Percentiles rank a stretch among this genome's conserved stretches.
Evolutionary conservation across 1,140 invertebrate species (phyloP).

Genomic region (Ericerus pela): DNA sequence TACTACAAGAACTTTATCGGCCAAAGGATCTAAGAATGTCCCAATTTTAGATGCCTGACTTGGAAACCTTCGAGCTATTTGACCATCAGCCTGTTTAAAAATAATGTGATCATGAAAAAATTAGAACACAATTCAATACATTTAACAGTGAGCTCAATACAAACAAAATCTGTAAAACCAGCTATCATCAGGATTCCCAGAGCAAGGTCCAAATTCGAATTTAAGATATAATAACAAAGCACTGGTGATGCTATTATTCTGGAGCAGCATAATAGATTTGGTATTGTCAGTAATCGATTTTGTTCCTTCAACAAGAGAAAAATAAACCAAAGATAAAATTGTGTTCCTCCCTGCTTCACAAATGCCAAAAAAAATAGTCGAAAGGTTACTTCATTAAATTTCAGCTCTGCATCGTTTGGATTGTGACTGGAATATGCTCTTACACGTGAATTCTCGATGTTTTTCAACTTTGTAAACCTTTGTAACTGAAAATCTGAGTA

Average conservation of each 20-base stretch:
- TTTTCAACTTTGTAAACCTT: no score
- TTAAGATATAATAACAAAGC: conserved; percentile 63
- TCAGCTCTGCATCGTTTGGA: no score
- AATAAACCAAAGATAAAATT: no score
- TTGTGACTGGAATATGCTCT: no score
- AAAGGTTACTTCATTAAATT: no score
- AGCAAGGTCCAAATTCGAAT: conserved; percentile 55
- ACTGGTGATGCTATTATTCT: conserved; percentile 73
- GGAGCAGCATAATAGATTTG: conserved; percentile 72
- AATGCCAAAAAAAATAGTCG: no score
- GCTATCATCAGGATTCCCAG: conserved; percentile 58
- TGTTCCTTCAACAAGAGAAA: not conserved
- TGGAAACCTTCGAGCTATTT: conserved; percentile 82
- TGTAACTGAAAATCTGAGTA: no score
- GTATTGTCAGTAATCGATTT: conserved; percentile 46
- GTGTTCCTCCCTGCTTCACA: no score
- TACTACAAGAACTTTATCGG: conserved; percentile 82
- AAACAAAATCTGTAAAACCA: conserved; percentile 71
- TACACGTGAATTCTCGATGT: no score
- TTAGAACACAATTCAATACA: not conserved
- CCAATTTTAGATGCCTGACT: conserved; percentile 83
- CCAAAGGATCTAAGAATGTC: conserved; percentile 90
- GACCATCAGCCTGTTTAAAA: conserved; percentile 67
- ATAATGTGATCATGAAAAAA: not conserved
- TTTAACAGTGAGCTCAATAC: conserved; percentile 17